Evolutionary conservation across 92 coral and sea anemone species (phyloP).

Genomic region (Metridium senile): DNA sequence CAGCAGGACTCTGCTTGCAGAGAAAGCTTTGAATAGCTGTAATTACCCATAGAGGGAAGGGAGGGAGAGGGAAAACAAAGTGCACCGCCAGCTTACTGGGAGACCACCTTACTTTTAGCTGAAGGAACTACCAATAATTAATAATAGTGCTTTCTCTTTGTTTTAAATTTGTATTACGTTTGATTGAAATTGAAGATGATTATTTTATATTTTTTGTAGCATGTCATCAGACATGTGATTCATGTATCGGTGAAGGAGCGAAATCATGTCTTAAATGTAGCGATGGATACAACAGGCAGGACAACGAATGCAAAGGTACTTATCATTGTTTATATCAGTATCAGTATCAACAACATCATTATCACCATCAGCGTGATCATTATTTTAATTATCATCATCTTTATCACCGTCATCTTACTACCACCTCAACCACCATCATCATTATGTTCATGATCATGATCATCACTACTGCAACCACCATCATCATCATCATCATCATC

Average conservation of each 20-base stretch:
- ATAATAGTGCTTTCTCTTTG: too few relatives aligned
- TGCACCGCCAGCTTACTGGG: too few relatives aligned
- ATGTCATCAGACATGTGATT: constrained; percentile 80
- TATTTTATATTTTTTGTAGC: constrained; percentile 50
- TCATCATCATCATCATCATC: not conserved
- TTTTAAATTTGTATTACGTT: too few relatives aligned
- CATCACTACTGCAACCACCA: not conserved
- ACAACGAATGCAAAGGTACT: constrained; percentile 90
- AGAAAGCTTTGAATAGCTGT: too few relatives aligned
- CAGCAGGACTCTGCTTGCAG: too few relatives aligned
- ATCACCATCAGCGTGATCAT: not conserved
- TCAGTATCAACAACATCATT: not conserved
- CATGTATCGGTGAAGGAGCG: constrained; percentile 77
- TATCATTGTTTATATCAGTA: not conserved
- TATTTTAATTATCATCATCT: not conserved
- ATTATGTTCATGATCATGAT: not conserved
- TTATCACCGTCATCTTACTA: not conserved
- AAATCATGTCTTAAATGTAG: constrained; percentile 82
- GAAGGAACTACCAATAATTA: too few relatives aligned
- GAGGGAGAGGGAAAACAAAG: too few relatives aligned
- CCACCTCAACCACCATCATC: not conserved
- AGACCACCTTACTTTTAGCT: too few relatives aligned
- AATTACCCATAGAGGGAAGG: too few relatives aligned
- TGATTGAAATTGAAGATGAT: too few relatives aligned
- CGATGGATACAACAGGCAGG: constrained; percentile 76